phyloP scores from a whole-genome alignment of 2,888 invertebrate genomes.

The Agrilus biguttatus region DNA sequence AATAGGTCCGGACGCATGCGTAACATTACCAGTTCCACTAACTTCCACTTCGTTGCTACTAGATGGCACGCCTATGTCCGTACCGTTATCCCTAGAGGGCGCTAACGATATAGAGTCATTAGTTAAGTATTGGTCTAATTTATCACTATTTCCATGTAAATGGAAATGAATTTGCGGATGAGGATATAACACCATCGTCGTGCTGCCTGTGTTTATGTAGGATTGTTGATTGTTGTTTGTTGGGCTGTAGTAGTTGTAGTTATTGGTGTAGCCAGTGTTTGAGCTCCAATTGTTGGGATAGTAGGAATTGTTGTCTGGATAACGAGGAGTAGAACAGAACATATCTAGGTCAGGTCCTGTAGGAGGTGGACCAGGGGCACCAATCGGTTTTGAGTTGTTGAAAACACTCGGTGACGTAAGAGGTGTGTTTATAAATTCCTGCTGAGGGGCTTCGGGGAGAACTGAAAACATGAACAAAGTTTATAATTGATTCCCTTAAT shows the following conservation, averaged over 20 bases:
- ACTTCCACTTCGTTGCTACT: conserved; percentile 34
- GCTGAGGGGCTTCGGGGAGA: conserved; percentile 23
- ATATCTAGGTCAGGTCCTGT: conserved; percentile 21
- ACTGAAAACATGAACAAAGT: conserved; percentile 16
- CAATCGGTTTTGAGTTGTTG: conserved; percentile 18
- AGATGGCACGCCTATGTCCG: conserved; percentile 34
- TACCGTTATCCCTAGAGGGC: conserved; percentile 35
- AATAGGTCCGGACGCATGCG: conserved; percentile 23
- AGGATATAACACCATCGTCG: conserved; percentile 61
- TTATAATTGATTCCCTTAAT: no score
- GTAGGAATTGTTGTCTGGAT: conserved; percentile 35
- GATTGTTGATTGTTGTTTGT: conserved; percentile 43
- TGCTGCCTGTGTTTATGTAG: conserved; percentile 44
- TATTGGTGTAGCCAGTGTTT: conserved; percentile 28
- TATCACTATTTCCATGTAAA: conserved; percentile 50
- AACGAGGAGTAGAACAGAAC: conserved; percentile 20
- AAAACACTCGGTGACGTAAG: conserved; percentile 24
- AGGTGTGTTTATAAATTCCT: conserved; percentile 26
- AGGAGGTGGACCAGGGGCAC: conserved; percentile 6
- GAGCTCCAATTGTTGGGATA: conserved; percentile 42
- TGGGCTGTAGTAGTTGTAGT: conserved; percentile 50
- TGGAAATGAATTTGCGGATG: conserved; percentile 74
- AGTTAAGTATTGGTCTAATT: conserved; percentile 49
- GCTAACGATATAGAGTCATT: conserved; percentile 29
- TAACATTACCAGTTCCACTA: conserved; percentile 30